Percentiles rank a stretch among this genome's conserved stretches.
Evolutionary conservation across 37 sponge, comb jelly and placozoan genomes (phyloP).

Genomic region (Amphimedon queenslandica): DNA sequence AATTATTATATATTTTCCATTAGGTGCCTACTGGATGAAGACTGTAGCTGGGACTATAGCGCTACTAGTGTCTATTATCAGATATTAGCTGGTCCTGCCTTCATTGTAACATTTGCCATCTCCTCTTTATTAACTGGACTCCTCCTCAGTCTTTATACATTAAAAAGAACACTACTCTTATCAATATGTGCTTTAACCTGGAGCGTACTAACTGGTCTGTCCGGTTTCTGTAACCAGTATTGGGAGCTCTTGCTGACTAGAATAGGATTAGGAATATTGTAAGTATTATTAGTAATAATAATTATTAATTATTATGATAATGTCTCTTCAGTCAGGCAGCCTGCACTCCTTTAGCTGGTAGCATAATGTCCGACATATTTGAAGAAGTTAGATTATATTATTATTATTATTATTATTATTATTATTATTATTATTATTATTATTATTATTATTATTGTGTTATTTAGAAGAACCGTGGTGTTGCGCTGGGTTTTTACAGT

Average conservation of each 20-base stretch:
- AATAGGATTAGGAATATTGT: conserved; percentile 68
- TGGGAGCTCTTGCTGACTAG: conserved; percentile 64
- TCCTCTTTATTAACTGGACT: conserved; percentile 63
- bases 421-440: not conserved
- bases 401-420: not conserved
- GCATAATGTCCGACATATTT: conserved; percentile 70
- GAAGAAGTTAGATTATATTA: conserved; percentile 14
- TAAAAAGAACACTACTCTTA: conserved; percentile 39
- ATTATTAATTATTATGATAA: conserved; percentile 3
- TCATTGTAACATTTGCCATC: conserved; percentile 65
- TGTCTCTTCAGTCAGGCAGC: conserved; percentile 54
- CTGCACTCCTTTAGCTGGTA: conserved; percentile 72
- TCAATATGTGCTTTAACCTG: conserved; percentile 46
- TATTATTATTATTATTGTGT: not conserved
- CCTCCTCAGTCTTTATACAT: conserved; percentile 28
- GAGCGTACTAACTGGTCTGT: conserved; percentile 59
- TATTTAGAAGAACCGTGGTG: conserved; percentile 38
- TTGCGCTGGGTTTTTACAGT: conserved; percentile 74
- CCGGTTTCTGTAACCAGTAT: conserved; percentile 54
- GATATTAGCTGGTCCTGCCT: conserved; percentile 70
- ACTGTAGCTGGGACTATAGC: conserved; percentile 49
- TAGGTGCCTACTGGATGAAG: conserved; percentile 1
- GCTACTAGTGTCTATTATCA: conserved; percentile 55
- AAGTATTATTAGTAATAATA: not conserved
- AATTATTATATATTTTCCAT: not conserved